Percentiles rank a stretch among this genome's conserved stretches.
phyloP scores from a whole-genome alignment of 2,888 invertebrate genomes.

The Stenurella melanura region DNA sequence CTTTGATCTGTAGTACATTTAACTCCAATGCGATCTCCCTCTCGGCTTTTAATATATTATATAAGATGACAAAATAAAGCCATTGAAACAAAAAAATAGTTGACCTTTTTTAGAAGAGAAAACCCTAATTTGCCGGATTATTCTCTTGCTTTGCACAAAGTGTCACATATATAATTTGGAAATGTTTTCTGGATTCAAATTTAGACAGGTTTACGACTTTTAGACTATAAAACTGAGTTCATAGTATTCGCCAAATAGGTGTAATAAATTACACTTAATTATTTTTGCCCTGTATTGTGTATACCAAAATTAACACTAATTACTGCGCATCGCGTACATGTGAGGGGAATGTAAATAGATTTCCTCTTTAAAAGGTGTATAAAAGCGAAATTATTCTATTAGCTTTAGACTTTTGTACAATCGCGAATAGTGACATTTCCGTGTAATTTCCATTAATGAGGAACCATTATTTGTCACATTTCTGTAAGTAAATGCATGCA shows the following conservation, averaged over 20 bases:
- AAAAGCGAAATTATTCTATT: not conserved
- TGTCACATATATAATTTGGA: not conserved
- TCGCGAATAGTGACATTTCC: not conserved
- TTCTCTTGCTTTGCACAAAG: no score
- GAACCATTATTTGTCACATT: not conserved
- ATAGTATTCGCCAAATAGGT: not conserved
- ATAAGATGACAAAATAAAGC: no score
- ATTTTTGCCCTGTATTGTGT: not conserved
- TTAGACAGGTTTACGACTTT: conserved; percentile 7
- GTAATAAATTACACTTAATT: not conserved
- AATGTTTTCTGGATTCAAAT: conserved; percentile 1
- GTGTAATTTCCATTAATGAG: not conserved
- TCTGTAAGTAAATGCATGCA: not conserved
- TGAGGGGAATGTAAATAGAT: not conserved
- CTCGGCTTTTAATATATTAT: no score
- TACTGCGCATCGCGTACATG: not conserved
- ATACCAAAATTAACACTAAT: not conserved
- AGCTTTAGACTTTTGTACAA: not conserved
- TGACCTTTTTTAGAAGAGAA: no score
- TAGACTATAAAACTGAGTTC: not conserved
- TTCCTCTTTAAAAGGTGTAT: not conserved
- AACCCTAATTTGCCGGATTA: no score
- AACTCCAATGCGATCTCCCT: no score
- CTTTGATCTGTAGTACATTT: no score
- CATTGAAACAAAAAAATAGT: no score